These are phyloP conservation scores for Tridacna crocea DNA, from an alignment of 2,888 invertebrate genomes.

Conservation along the genomic window DNA sequence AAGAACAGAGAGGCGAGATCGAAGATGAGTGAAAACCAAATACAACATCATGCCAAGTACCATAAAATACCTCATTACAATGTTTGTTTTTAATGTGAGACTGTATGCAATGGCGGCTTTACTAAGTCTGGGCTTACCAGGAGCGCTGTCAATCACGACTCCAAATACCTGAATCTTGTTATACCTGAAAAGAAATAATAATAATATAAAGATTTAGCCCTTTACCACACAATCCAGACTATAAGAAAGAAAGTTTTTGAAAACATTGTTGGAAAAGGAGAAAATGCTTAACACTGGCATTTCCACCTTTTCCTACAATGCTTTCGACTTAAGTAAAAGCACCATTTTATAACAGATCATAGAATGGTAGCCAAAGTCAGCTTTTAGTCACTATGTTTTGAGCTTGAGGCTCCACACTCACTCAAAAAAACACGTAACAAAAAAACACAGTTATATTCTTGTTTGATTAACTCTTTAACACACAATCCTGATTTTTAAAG, in stretches of 20 bases:
- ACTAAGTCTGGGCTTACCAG: constrained; percentile 85
- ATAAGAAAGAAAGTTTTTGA: too few relatives aligned
- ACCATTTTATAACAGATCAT: not conserved
- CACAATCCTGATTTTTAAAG: too few relatives aligned
- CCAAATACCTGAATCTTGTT: constrained; percentile 67
- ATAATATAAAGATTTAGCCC: not conserved
- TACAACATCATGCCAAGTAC: constrained; percentile 84
- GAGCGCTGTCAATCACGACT: constrained; percentile 89
- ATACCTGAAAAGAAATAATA: constrained; percentile 45
- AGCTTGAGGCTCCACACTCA: too few relatives aligned
- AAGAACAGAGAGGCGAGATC: constrained; percentile 41
- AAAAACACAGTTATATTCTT: too few relatives aligned
- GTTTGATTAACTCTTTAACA: too few relatives aligned
- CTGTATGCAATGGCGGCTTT: constrained; percentile 73
- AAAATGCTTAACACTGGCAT: not conserved
- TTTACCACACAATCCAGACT: not conserved
- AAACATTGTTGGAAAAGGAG: constrained; percentile 7
- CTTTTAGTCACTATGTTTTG: too few relatives aligned
- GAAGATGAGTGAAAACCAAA: constrained; percentile 58
- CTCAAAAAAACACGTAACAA: too few relatives aligned
- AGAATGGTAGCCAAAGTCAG: too few relatives aligned
- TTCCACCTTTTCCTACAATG: constrained; percentile 8
- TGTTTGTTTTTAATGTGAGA: constrained; percentile 57
- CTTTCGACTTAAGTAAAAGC: not conserved
- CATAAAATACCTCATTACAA: constrained; percentile 70